Conservation (phyloP, 2,888 invertebrate species). For the Molanna angustata region DNA sequence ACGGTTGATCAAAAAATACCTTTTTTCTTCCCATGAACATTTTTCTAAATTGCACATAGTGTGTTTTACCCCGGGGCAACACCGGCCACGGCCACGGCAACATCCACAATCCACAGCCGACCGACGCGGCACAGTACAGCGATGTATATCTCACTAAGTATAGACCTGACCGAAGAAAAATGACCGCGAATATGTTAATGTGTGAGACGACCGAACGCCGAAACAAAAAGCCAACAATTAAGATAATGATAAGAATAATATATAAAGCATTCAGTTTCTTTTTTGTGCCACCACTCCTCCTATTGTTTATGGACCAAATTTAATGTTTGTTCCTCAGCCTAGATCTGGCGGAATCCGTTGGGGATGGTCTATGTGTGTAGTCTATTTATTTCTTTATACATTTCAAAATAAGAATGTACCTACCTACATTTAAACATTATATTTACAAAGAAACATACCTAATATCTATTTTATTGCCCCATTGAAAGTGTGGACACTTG, state of each 20-base stretch:
- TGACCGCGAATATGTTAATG: slow-evolving; percentile 32
- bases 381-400: too few species aligned
- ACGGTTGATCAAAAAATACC: not conserved
- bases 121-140: too few species aligned
- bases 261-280: slow-evolving; percentile 23
- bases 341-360: too few species aligned
- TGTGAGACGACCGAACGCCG: slow-evolving; percentile 25
- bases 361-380: too few species aligned
- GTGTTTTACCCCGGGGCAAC: not conserved
- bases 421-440: too few species aligned
- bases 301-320: slow-evolving; percentile 18
- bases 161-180: slow-evolving; percentile 29
- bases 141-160: slow-evolving; percentile 31
- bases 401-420: too few species aligned
- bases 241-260: slow-evolving; percentile 32
- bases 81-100: not conserved
- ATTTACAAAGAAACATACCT: too few species aligned
- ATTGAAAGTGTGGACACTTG: too few species aligned
- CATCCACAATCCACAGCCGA: slow-evolving; percentile 20
- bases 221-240: slow-evolving; percentile 32
- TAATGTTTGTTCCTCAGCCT: too few species aligned
- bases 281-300: slow-evolving; percentile 16
- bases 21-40: slow-evolving; percentile 11
- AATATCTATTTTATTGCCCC: too few species aligned
- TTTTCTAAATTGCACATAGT: slow-evolving; percentile 10